These are phyloP conservation scores for Cremastinae sp. DNA, from an alignment of 2,888 invertebrate species.

Conservation along the genomic window DNA sequence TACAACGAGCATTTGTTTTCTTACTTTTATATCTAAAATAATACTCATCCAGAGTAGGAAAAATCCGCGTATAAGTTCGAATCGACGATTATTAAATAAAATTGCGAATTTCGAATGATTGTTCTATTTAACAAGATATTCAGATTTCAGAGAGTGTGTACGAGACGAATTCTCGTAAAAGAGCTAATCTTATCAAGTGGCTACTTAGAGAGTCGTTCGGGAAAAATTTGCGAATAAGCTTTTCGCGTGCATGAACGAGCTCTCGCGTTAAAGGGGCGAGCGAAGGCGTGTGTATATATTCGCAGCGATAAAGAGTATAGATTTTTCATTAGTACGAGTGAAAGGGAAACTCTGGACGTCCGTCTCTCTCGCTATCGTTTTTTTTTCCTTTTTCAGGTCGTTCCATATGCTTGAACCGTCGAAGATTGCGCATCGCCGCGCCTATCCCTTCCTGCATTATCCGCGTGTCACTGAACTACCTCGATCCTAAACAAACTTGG, in stretches of 20 bases:
- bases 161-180: neutral
- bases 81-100: no score
- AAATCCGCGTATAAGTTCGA: no score
- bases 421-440: constrained; percentile 50
- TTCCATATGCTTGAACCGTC: constrained; percentile 27
- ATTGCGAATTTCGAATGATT: no score
- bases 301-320: constrained; percentile 45
- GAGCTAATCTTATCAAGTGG: neutral
- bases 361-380: constrained; percentile 15
- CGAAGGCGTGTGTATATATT: constrained; percentile 31
- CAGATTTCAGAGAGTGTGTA: neutral
- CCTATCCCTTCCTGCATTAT: constrained; percentile 35
- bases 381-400: constrained; percentile 38
- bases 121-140: no score
- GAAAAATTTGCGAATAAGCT: neutral
- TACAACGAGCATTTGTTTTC: no score
- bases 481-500: constrained; percentile 11
- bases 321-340: constrained; percentile 51
- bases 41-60: no score
- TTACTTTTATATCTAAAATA: no score
- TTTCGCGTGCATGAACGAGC: neutral
- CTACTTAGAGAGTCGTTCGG: constrained; percentile 10
- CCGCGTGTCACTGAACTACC: constrained; percentile 44
- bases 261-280: constrained; percentile 5
- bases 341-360: constrained; percentile 53